Evolutionary conservation across 1,140 invertebrate genomes (phyloP).

Genomic region (Pseudomyrmex cubaensis): DNA sequence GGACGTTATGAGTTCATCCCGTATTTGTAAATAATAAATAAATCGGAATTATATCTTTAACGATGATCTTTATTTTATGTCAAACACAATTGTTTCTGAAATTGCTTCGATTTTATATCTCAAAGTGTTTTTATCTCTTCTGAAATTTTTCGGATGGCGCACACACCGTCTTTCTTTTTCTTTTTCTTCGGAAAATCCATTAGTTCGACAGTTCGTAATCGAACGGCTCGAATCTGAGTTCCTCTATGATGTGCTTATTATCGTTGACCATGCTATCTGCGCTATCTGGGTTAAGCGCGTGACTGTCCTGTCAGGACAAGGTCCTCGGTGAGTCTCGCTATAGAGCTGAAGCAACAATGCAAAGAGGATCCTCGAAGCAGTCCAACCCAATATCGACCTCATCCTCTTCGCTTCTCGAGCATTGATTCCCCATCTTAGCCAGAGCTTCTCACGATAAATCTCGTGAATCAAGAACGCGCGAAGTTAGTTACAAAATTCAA

Average conservation of each 20-base stretch:
- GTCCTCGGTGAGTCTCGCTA: constrained; percentile 24
- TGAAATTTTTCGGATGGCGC: neutral
- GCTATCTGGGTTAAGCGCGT: constrained; percentile 57
- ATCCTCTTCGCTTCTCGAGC: constrained; percentile 30
- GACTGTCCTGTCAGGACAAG: constrained; percentile 50
- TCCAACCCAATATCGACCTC: constrained; percentile 59
- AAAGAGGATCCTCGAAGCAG: constrained; percentile 64
- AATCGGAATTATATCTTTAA: neutral
- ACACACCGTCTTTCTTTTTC: no score
- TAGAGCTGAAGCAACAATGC: constrained; percentile 63
- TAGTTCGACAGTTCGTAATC: constrained; percentile 23
- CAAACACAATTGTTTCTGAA: neutral
- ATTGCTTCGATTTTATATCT: no score
- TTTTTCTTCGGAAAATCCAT: constrained; percentile 5
- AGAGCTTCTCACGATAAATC: constrained; percentile 30
- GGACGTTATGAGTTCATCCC: constrained; percentile 4
- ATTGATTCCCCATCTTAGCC: constrained; percentile 60
- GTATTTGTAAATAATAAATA: constrained; percentile 1
- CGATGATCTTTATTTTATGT: neutral
- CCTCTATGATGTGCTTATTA: constrained; percentile 40
- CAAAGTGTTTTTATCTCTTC: neutral
- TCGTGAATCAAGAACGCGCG: constrained; percentile 26
- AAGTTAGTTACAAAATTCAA: neutral
- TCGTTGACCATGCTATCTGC: constrained; percentile 39
- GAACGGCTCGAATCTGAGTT: constrained; percentile 19